Base-by-base conservation (phyloP, 2,888 invertebrate genomes). In the Callyntrura sp. region DNA sequence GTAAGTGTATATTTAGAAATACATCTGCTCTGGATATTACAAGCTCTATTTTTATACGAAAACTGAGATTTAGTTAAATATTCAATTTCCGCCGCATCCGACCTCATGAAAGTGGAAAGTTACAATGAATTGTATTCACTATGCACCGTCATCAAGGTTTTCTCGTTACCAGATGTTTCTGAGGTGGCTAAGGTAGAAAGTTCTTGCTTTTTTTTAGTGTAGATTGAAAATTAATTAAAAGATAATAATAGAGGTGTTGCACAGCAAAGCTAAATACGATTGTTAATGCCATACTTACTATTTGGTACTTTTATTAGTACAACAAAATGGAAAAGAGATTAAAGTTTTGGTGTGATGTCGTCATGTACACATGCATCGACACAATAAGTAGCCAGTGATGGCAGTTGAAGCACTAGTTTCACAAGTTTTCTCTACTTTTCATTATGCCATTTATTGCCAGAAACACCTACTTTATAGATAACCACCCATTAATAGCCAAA, bases 211-310 rank as follows among this genome's bases (percentile, higher is more conserved):
- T 43, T 70, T 17, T 17, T 70, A 35, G 14, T 70, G 43, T 12
- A 43, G 70, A 70, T 43, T 70, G 70, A 70, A 70, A 70, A 70
- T 70, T 43, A 70, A 70, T 70, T 70, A 70, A 70, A 35, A 35
- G 12, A 43, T 70, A 70, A 43, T 70, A 43, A 70, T 70, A 70
- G 35, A 35, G 28, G 28, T 65, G 28, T 14, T 17, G 43, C 17
- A n/a, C 43, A 68, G 35, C n/a, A n/a, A 43, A 17, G 17, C 35
- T 43, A 70, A 28, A 62, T 62, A 62, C 20, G 0, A 25, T 65
- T 35, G 35, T 2, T 35, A 35, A 14, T 65, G 28, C 28, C 65
- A 65, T 28, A 62, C 23, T 14, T 28, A 62, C 23, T 14, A 65
- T 65, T 65, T 28, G 28, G 28, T 65, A 35, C 65, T 65, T 28